Evolutionary conservation across 2,797 vertebrate genomes (phyloP).

Genomic region (Calcarius lapponicus): DNA sequence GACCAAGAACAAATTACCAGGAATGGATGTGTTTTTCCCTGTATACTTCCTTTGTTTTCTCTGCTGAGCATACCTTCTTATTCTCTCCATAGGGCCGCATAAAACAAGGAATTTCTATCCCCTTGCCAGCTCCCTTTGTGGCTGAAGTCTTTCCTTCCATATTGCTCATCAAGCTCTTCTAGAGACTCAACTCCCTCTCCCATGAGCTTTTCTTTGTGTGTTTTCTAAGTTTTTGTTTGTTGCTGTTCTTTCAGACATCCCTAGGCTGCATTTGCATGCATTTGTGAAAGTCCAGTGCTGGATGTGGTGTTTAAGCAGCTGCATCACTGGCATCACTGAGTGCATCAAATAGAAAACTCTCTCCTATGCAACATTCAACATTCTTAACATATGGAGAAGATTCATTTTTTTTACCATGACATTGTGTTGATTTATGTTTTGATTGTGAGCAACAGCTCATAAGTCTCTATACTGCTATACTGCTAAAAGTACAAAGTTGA

Average conservation of each 20-base stretch:
- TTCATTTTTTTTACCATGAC: background rate
- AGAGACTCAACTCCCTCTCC: background rate
- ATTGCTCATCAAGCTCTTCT: background rate
- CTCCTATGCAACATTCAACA: background rate
- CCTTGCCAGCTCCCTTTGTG: background rate
- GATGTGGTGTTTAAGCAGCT: background rate
- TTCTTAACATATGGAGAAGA: background rate
- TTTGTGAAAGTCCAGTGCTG: background rate
- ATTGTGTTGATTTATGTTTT: background rate
- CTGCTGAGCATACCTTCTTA: background rate
- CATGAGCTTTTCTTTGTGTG: background rate
- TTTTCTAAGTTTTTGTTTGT: background rate
- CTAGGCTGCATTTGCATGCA: background rate
- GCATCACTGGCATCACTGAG: background rate
- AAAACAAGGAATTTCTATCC: background rate
- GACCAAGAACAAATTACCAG: background rate
- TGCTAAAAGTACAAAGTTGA: background rate
- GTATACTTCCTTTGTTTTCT: background rate
- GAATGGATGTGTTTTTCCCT: background rate
- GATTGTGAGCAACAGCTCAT: background rate
- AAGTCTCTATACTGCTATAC: background rate
- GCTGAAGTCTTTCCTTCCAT: background rate
- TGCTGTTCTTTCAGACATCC: background rate
- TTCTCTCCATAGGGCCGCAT: rapidly evolving
- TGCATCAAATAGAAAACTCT: background rate